Conservation (phyloP, 2,113 vertebrate species). For the Vicugna pacos region DNA sequence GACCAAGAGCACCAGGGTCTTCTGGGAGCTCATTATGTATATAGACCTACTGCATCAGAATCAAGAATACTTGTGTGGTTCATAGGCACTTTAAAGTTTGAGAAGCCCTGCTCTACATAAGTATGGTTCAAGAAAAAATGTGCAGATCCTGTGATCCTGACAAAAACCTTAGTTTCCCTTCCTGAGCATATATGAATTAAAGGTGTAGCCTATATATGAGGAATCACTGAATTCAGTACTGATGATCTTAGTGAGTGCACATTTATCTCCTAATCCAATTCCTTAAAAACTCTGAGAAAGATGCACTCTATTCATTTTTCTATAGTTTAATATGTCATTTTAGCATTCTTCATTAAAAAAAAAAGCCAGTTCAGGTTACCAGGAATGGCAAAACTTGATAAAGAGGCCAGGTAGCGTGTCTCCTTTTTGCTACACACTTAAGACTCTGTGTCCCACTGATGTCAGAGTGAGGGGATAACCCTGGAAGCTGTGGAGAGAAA, state of each 20-base stretch:
- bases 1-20: neutral
- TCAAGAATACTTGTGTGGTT: neutral
- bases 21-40: neutral
- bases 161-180: neutral
- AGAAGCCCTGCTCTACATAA: neutral
- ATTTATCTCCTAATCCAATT: conserved; percentile 17
- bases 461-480: neutral
- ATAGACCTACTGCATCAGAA: conserved; percentile 14
- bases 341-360: neutral
- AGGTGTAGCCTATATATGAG: neutral
- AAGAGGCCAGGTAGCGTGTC: neutral
- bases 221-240: conserved; percentile 9
- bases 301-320: neutral
- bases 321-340: conserved; percentile 2
- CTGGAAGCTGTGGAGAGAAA: neutral
- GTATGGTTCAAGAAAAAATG: neutral
- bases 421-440: neutral
- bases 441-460: neutral
- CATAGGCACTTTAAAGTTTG: neutral
- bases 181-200: neutral
- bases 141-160: neutral
- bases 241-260: neutral
- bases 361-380: neutral
- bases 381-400: neutral
- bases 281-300: neutral